Evolutionary conservation across 37 sponge, comb jelly and placozoan species (phyloP).

Genomic region (Spongilla lacustris): DNA sequence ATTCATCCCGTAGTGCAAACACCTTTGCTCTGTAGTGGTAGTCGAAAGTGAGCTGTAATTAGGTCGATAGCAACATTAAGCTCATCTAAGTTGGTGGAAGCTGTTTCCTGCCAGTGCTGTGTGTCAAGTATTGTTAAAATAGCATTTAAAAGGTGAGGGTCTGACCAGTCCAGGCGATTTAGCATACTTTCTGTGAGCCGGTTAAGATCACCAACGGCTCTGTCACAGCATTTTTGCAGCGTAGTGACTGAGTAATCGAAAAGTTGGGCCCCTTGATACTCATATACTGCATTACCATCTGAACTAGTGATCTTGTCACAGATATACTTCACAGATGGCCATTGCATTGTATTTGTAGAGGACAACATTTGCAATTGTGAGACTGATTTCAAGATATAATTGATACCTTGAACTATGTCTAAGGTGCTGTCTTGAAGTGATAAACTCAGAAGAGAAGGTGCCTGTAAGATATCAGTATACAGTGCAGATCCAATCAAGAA

Average conservation of each 20-base stretch:
- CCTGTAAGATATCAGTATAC: constrained; percentile 41
- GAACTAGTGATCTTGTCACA: constrained; percentile 4
- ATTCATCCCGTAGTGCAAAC: constrained; percentile 23
- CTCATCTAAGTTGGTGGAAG: neutral
- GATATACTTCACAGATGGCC: constrained; percentile 53
- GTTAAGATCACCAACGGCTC: constrained; percentile 26
- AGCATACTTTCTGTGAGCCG: too few species aligned
- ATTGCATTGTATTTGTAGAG: constrained; percentile 33
- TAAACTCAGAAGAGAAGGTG: constrained; percentile 43
- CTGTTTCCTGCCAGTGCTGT: constrained; percentile 21
- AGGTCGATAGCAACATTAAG: constrained; percentile 42
- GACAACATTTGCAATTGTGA: constrained; percentile 32
- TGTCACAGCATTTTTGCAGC: neutral
- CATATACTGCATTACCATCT: constrained; percentile 14
- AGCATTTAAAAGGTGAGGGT: constrained; percentile 36
- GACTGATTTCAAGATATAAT: constrained; percentile 36
- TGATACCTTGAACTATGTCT: constrained; percentile 43
- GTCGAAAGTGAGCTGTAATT: constrained; percentile 28
- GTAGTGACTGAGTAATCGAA: constrained; percentile 5
- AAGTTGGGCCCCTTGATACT: constrained; percentile 46
- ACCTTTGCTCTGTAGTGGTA: constrained; percentile 45
- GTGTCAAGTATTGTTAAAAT: constrained; percentile 50
- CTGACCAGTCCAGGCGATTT: constrained; percentile 45
- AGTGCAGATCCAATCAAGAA: constrained; percentile 50
- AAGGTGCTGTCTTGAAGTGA: constrained; percentile 49